Evolutionary conservation across 2,888 invertebrate genomes (phyloP).

Genomic region (Agrochola lota): DNA sequence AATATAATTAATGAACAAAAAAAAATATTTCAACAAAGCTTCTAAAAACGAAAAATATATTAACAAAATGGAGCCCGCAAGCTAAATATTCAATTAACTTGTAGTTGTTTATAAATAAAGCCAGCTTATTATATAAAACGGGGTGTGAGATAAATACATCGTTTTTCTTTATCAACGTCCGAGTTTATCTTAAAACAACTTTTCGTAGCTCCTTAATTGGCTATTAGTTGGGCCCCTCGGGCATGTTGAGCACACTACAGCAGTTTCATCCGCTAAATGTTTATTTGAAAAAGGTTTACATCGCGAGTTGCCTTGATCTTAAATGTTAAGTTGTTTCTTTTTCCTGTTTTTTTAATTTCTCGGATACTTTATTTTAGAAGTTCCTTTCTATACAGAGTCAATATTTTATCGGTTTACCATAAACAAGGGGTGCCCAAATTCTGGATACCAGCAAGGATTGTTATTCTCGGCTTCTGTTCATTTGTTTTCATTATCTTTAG

Average conservation of each 20-base stretch:
- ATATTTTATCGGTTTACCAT: slow-evolving; percentile 32
- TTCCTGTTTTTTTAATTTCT: neutral
- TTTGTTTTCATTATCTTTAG: slow-evolving; percentile 40
- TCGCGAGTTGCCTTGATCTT: slow-evolving; percentile 14
- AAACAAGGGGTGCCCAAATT: neutral
- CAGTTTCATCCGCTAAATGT: slow-evolving; percentile 61
- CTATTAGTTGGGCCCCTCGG: slow-evolving; percentile 74
- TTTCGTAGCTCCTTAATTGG: slow-evolving; percentile 74
- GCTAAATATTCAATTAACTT: slow-evolving; percentile 50
- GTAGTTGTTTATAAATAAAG: slow-evolving; percentile 42
- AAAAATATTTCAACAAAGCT: neutral
- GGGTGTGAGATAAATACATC: slow-evolving; percentile 58
- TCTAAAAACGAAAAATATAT: neutral
- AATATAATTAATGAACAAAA: slow-evolving; percentile 10
- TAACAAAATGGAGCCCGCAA: slow-evolving; percentile 19
- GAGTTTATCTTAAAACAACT: slow-evolving; percentile 67
- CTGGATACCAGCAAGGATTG: neutral
- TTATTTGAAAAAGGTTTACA: slow-evolving; percentile 55
- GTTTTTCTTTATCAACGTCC: slow-evolving; percentile 62
- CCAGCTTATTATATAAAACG: slow-evolving; percentile 44
- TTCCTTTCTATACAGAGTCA: neutral
- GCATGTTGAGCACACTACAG: slow-evolving; percentile 65
- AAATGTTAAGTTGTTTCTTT: slow-evolving; percentile 12
- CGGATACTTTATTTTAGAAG: neutral
- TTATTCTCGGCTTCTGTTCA: slow-evolving; percentile 8